Evolutionary conservation across 2,888 invertebrate genomes (phyloP), one percentile per base, ranked within the genome.

Genomic region (Ormia ochracea): DNA sequence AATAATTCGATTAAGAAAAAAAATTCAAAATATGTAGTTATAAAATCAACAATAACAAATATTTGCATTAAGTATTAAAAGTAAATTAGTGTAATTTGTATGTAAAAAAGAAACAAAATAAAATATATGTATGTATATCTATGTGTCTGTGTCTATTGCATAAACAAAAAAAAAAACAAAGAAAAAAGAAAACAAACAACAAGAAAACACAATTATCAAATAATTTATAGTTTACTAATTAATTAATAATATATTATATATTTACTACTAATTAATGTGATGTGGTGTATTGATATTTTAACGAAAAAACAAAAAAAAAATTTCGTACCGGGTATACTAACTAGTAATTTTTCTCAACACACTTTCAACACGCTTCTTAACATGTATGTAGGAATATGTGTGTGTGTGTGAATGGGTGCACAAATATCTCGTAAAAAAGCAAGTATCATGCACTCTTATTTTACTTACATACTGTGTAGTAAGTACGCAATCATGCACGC

Each of bases 241-340:
- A 83, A 84, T 82, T 86, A 86, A 83, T 84, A 84, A 83, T 85
- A 86, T 84, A 85, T 85, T 72, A 78, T 78, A 73, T 80, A 79
- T 78, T 78, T 81, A 81, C 77, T 78, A 82, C 83, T 85, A 87
- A 87, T 86, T 87, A 85, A 85, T 86, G 88, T 86, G 87, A 86
- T 88, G 87, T 88, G 87, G 86, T 87, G 87, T 82, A 83, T 82
- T 86, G 84, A 86, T 88, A 87, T 88, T 88, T 87, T 86, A 88
- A 87, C 85, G 85, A 85, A 83, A 86, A 87, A 12, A 63, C 52
- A 50, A 52, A 52, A 17, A 73, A 38, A 28, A 65, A 69, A n/a
- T 19, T 21, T 41, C 33, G 59, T 69, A 63, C 84, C 85, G 84
- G 84, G n/a, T n/a, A 85, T 83, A 83, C 77, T 69, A 78, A 28